These are phyloP conservation scores for Neodiprion virginianus DNA, from an alignment of 1,140 invertebrate species.

Conservation along the genomic window DNA sequence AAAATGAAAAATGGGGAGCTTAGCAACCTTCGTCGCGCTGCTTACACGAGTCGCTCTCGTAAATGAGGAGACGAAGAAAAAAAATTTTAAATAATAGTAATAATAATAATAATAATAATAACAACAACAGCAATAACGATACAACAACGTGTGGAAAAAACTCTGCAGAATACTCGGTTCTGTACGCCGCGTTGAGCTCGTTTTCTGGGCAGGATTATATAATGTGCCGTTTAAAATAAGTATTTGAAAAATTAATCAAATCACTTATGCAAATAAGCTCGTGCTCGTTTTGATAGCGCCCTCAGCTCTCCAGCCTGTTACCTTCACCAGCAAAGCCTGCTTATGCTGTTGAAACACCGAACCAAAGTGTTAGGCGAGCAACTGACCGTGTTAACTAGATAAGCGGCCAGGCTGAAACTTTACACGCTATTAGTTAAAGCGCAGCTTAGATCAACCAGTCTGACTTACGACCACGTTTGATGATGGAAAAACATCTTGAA, in stretches of 20 bases:
- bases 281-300: neutral
- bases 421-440: slow-evolving; percentile 3
- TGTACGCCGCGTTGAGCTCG: too few relatives aligned
- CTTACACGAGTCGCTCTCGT: too few relatives aligned
- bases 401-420: neutral
- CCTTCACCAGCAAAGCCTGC: neutral
- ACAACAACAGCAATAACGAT: too few relatives aligned
- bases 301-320: neutral
- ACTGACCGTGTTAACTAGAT: slow-evolving; percentile 7
- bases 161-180: too few relatives aligned
- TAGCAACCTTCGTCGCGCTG: too few relatives aligned
- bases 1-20: too few relatives aligned
- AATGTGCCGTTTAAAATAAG: neutral
- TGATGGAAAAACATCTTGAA: neutral
- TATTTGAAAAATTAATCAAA: neutral
- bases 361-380: neutral
- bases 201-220: too few relatives aligned
- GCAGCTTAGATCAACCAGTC: neutral
- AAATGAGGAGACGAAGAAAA: too few relatives aligned
- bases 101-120: too few relatives aligned
- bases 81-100: too few relatives aligned
- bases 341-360: neutral
- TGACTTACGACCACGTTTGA: neutral
- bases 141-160: too few relatives aligned
- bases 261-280: neutral